A percentile compares a stretch with the other conserved stretches of the same genome.
phyloP scores from a whole-genome alignment of 2,888 invertebrate genomes.

The Catocala nupta region DNA sequence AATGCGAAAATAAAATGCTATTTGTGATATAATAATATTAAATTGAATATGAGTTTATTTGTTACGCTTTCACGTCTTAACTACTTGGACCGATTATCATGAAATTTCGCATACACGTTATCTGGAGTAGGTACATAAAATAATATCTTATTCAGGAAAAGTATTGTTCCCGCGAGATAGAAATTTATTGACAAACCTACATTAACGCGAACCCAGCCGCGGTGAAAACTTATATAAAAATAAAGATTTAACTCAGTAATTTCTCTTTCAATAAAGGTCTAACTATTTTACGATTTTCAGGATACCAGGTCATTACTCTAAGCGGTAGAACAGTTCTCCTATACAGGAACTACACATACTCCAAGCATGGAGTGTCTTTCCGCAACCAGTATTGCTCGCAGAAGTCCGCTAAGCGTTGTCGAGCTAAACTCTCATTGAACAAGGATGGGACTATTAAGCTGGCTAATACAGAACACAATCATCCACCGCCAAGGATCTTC shows the following conservation, averaged over 20 bases:
- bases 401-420: constrained; percentile 36
- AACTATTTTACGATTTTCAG: constrained; percentile 22
- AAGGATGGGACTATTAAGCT: constrained; percentile 32
- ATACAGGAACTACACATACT: constrained; percentile 40
- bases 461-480: constrained; percentile 45
- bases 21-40: too few relatives aligned
- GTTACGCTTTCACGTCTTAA: too few relatives aligned
- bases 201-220: background rate
- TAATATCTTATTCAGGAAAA: background rate
- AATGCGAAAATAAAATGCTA: too few relatives aligned
- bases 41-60: too few relatives aligned
- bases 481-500: constrained; percentile 45
- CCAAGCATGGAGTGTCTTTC: constrained; percentile 25
- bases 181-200: too few relatives aligned
- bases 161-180: background rate
- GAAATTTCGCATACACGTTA: too few relatives aligned
- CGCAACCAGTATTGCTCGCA: constrained; percentile 46
- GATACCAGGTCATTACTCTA: constrained; percentile 32
- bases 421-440: constrained; percentile 49
- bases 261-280: too few relatives aligned
- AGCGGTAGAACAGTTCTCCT: constrained; percentile 33
- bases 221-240: too few relatives aligned
- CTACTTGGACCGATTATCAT: too few relatives aligned
- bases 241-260: too few relatives aligned
- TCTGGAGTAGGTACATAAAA: too few relatives aligned